Evolutionary conservation across 2,113 vertebrate species (phyloP).

Genomic region (Murina feae): DNA sequence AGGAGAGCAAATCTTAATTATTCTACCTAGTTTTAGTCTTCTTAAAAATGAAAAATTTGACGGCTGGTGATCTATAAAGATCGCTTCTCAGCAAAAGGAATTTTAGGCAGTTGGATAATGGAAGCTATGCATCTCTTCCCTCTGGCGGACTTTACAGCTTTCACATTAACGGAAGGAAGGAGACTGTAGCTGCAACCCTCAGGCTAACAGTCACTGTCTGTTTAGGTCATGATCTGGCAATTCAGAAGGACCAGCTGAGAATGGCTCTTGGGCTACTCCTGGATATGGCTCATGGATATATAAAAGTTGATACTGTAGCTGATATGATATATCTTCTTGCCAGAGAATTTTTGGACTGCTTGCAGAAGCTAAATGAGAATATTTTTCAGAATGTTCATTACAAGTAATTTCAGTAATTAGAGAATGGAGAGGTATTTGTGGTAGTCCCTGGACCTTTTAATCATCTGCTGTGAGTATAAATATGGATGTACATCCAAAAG

Average conservation of each 20-base stretch:
- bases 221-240: conserved; percentile 49
- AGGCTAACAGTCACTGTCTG: conserved; percentile 17
- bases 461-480: not conserved
- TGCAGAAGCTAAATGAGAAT: not conserved
- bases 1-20: not conserved
- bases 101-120: not conserved
- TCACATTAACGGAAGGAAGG: not conserved
- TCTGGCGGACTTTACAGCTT: not conserved
- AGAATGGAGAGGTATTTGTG: not conserved
- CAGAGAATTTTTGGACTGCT: not conserved
- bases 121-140: not conserved
- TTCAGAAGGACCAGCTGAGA: conserved; percentile 27
- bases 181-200: not conserved
- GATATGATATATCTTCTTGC: not conserved
- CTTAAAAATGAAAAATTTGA: not conserved
- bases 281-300: not conserved
- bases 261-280: conserved; percentile 11
- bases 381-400: not conserved
- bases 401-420: not conserved
- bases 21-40: not conserved
- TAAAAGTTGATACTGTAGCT: not conserved
- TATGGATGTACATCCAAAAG: not conserved
- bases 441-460: not conserved
- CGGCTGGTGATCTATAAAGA: not conserved
- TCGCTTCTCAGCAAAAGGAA: conserved; percentile 40